phyloP scores from a whole-genome alignment of 2,797 vertebrate species.

The Moxostoma hubbsi region DNA sequence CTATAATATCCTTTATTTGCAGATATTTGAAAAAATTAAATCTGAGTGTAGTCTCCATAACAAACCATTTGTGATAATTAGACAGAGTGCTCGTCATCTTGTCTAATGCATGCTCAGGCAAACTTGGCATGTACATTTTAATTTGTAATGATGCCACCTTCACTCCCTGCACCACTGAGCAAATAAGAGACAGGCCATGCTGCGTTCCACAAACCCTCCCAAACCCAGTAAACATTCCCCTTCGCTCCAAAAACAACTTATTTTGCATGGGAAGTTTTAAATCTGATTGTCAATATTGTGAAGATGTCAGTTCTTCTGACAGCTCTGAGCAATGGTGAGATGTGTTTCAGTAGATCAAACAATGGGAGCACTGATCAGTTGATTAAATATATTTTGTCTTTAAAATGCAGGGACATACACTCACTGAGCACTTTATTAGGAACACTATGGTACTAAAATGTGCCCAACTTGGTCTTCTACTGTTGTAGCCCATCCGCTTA shows the following conservation, averaged over 20 bases:
- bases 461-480: no score
- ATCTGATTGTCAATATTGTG: background rate
- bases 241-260: background rate
- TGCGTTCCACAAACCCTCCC: conserved; percentile 1
- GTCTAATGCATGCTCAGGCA: conserved; percentile 17
- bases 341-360: background rate
- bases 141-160: conserved; percentile 34
- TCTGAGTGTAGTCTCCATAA: conserved; percentile 2
- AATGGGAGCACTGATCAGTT: no score
- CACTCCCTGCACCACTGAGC: background rate
- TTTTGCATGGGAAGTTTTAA: conserved; percentile 9
- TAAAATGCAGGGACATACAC: no score
- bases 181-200: background rate
- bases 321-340: background rate
- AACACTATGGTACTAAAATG: no score
- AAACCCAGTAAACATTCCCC: background rate
- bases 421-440: no score
- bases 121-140: conserved; percentile 22
- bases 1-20: background rate
- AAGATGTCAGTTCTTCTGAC: background rate
- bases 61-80: conserved; percentile 35
- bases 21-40: background rate
- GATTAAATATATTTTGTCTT: no score
- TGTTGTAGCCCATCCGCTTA: no score
- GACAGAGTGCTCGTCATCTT: conserved; percentile 3